Conservation (phyloP, 2,797 vertebrate species). For the Smutsia gigantea region DNA sequence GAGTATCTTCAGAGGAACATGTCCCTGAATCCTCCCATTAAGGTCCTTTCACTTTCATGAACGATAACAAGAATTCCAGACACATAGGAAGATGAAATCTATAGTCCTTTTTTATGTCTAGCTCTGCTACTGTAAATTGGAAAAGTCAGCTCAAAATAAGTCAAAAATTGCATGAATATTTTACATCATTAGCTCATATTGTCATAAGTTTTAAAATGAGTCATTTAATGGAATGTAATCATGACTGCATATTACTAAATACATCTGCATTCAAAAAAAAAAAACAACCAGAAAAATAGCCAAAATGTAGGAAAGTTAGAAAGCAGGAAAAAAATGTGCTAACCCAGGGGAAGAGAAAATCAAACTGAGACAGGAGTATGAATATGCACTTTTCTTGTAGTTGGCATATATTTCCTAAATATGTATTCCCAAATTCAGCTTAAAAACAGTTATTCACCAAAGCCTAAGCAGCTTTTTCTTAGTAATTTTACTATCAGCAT, state of each 20-base stretch:
- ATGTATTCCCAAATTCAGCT: not conserved
- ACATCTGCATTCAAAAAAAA: not conserved
- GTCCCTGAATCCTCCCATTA: not conserved
- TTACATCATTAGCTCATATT: slow-evolving; percentile 27
- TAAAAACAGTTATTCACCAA: not conserved
- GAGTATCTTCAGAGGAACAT: not conserved
- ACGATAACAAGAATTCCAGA: not conserved
- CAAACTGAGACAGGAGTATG: not conserved
- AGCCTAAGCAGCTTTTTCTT: not conserved
- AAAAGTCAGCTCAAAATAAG: slow-evolving; percentile 16
- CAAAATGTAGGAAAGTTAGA: not conserved
- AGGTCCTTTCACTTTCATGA: not conserved
- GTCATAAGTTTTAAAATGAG: slow-evolving; percentile 34
- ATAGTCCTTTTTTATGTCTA: not conserved
- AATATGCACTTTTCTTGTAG: not conserved
- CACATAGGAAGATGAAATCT: not conserved
- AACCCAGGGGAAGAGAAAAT: not conserved
- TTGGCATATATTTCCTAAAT: not conserved
- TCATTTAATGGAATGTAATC: slow-evolving; percentile 20
- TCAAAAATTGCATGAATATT: slow-evolving; percentile 2
- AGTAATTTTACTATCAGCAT: not conserved
- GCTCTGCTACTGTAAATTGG: slow-evolving; percentile 7
- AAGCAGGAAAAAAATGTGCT: not conserved
- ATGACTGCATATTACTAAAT: slow-evolving; percentile 34
- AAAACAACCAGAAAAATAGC: not conserved